These are phyloP conservation scores for Ectemnius continuus DNA, from an alignment of 2,888 invertebrate genomes.

Conservation along the genomic window DNA sequence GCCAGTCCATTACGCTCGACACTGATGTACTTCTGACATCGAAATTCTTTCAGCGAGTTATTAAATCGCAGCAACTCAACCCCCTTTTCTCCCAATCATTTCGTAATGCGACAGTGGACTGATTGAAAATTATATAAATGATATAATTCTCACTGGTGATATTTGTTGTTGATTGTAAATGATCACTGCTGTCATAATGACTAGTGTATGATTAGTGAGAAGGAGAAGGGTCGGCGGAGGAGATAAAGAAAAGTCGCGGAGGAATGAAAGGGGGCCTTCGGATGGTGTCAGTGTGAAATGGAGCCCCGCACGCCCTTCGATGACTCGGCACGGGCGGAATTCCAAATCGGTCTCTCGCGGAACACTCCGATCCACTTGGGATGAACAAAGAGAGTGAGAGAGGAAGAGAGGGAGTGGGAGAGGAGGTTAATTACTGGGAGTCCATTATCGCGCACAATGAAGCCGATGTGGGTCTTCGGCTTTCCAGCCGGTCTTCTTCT, in stretches of 20 bases:
- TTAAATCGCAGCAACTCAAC: too few species aligned
- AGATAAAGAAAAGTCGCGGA: not conserved
- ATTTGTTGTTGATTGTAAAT: too few species aligned
- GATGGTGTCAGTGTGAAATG: conserved; percentile 37
- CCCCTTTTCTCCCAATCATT: too few species aligned
- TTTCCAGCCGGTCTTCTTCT: conserved; percentile 1
- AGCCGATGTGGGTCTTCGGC: conserved; percentile 3
- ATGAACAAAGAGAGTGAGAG: conserved; percentile 5
- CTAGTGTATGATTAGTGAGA: not conserved
- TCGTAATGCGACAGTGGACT: too few species aligned
- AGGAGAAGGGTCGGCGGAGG: not conserved
- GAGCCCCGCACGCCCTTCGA: conserved; percentile 34
- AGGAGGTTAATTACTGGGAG: conserved; percentile 59
- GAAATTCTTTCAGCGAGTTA: too few species aligned
- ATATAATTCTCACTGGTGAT: too few species aligned
- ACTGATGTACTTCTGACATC: too few species aligned
- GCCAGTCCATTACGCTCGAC: too few species aligned
- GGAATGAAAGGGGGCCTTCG: too few species aligned
- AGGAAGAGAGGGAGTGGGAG: conserved; percentile 28
- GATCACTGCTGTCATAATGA: too few species aligned
- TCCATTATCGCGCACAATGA: conserved; percentile 59
- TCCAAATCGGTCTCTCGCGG: not conserved
- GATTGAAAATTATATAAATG: too few species aligned
- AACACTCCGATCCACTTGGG: conserved; percentile 7
- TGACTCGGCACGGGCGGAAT: conserved; percentile 46